Conservation (phyloP, 2,888 invertebrate genomes). For the Dilophus febrilis region DNA sequence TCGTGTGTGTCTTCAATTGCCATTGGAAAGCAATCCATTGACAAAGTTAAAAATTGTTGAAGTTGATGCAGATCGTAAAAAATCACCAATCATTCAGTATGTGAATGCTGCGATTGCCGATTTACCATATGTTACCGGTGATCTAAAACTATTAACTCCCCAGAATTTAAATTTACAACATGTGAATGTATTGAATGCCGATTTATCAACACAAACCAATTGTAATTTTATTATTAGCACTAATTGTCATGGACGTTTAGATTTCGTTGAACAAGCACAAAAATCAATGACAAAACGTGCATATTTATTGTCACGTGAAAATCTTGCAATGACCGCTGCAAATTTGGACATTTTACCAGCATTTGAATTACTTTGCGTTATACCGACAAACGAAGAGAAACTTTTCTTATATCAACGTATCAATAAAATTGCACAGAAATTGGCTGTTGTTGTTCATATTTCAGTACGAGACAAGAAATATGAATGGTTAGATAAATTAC, state of each 20-base stretch:
- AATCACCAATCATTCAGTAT: conserved; percentile 31
- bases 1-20: conserved; percentile 41
- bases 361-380: not conserved
- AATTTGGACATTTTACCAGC: not conserved
- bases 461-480: conserved; percentile 2
- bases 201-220: conserved; percentile 20
- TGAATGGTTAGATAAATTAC: conserved; percentile 6
- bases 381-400: conserved; percentile 2
- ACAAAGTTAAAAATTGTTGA: conserved; percentile 39
- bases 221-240: conserved; percentile 5
- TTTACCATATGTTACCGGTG: conserved; percentile 43
- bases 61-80: conserved; percentile 20
- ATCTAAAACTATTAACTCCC: conserved; percentile 32
- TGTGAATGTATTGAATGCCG: conserved; percentile 38
- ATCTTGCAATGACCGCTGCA: not conserved
- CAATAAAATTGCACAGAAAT: conserved; percentile 11
- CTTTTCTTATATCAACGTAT: not conserved
- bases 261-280: not conserved
- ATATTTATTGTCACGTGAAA: conserved; percentile 1
- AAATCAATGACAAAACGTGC: not conserved
- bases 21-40: conserved; percentile 44
- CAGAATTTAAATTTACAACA: conserved; percentile 22
- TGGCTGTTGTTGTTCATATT: not conserved
- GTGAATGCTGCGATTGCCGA: conserved; percentile 39
- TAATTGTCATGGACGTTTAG: not conserved